A percentile compares a stretch with the other conserved stretches of the same genome.
Conservation (phyloP, 2,888 invertebrate genomes). For the Trisateles emortualis region DNA sequence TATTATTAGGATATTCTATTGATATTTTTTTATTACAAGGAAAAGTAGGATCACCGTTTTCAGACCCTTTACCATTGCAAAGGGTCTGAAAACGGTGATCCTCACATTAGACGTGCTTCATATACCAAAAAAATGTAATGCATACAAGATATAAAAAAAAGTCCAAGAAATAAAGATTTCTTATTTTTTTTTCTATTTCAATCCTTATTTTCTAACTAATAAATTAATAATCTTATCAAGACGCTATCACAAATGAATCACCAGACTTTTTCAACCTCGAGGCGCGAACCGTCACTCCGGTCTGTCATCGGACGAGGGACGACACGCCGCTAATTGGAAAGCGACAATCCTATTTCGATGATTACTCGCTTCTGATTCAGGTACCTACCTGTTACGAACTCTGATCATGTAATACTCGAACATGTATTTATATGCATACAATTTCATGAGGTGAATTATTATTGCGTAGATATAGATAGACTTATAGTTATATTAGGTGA, state of each 20-base stretch:
- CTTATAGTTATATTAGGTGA: not conserved
- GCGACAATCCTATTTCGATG: slow-evolving; percentile 82
- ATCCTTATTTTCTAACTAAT: too few species aligned
- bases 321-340: slow-evolving; percentile 79
- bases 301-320: slow-evolving; percentile 56
- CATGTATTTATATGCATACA: slow-evolving; percentile 41
- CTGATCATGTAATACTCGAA: slow-evolving; percentile 49
- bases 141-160: too few species aligned
- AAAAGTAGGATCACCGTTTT: too few species aligned
- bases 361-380: slow-evolving; percentile 70
- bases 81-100: too few species aligned
- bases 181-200: too few species aligned
- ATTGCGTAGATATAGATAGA: slow-evolving; percentile 16
- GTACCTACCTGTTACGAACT: slow-evolving; percentile 47
- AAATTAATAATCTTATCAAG: not conserved
- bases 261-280: slow-evolving; percentile 13
- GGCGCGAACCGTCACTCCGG: slow-evolving; percentile 17
- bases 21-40: too few species aligned
- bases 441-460: slow-evolving; percentile 43
- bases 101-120: too few species aligned
- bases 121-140: too few species aligned
- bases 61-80: too few species aligned
- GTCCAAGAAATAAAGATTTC: too few species aligned
- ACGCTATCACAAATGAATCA: slow-evolving; percentile 13
- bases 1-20: too few species aligned